A percentile compares a stretch with the other conserved stretches of the same genome.
phyloP scores from a whole-genome alignment of 2,797 vertebrate genomes.

The Coracias cyanogaster region DNA sequence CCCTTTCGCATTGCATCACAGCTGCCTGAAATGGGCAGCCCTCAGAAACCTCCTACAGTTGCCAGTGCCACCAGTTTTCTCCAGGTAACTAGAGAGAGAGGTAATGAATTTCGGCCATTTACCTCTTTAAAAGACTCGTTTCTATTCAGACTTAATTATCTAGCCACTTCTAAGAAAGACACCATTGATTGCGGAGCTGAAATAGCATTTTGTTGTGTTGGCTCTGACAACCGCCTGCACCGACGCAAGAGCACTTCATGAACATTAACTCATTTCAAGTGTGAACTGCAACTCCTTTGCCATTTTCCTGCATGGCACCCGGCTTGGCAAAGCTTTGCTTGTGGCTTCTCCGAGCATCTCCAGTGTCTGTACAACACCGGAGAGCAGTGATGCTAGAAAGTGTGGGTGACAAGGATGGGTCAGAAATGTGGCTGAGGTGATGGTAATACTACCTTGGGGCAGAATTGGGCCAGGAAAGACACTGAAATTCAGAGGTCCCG shows the following conservation, averaged over 20 bases:
- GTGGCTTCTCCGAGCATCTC: neutral
- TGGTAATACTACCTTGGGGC: neutral
- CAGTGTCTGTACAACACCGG: accelerated
- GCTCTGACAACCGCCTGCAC: neutral
- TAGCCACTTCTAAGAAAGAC: neutral
- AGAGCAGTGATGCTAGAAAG: accelerated
- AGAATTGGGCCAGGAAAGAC: neutral
- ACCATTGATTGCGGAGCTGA: constrained; percentile 27
- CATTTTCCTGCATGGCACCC: neutral
- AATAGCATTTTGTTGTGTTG: constrained; percentile 1
- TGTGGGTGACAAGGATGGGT: neutral
- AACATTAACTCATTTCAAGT: neutral
- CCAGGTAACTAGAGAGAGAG: neutral
- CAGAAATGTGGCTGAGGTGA: neutral
- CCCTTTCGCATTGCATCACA: accelerated
- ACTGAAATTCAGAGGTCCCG: neutral
- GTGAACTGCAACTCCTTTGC: constrained; percentile 3
- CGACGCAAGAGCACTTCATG: neutral
- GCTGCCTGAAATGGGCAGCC: neutral
- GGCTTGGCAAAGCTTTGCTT: neutral
- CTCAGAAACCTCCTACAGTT: neutral
- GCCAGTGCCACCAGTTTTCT: neutral
- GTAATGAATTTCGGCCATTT: constrained; percentile 16
- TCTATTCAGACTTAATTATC: neutral
- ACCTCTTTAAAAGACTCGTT: neutral